Conservation (phyloP, 2,797 vertebrate genomes). For the Gorsachius magnificus region DNA sequence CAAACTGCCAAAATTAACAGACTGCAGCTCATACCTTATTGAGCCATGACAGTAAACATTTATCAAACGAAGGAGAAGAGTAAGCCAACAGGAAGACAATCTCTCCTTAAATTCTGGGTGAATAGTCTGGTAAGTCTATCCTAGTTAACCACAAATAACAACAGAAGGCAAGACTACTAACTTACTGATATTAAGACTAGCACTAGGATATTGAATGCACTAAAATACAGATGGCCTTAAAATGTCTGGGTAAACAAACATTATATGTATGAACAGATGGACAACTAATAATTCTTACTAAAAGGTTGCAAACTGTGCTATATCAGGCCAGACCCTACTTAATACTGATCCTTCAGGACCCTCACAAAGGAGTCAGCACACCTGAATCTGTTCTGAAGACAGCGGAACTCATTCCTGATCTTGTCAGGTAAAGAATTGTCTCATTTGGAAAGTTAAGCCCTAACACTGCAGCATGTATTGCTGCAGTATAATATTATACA, state of each 20-base stretch:
- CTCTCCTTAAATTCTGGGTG: constrained; percentile 33
- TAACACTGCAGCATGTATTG: not conserved
- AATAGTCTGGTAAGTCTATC: not conserved
- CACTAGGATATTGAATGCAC: not conserved
- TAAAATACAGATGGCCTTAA: not conserved
- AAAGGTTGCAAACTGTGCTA: not conserved
- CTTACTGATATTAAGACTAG: not conserved
- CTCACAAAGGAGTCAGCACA: not conserved
- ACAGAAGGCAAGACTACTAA: not conserved
- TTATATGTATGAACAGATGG: constrained; percentile 32
- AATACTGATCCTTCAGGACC: not conserved
- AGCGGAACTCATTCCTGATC: not conserved
- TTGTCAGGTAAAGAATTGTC: not conserved
- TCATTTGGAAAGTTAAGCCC: constrained; percentile 37
- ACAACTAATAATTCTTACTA: constrained; percentile 11
- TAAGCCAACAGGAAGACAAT: constrained; percentile 48
- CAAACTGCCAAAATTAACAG: constrained; percentile 69
- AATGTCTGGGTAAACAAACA: constrained; percentile 31
- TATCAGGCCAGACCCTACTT: not conserved
- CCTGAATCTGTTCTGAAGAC: constrained; percentile 28
- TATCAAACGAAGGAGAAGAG: constrained; percentile 67
- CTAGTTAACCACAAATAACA: constrained; percentile 61
- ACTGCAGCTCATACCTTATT: constrained; percentile 64
- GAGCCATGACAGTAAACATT: constrained; percentile 72
- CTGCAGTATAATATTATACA: not conserved